A percentile compares a stretch with the other conserved stretches of the same genome.
These are phyloP conservation scores for Actenoides hombroni DNA, from an alignment of 2,113 vertebrate species.

Conservation along the genomic window DNA sequence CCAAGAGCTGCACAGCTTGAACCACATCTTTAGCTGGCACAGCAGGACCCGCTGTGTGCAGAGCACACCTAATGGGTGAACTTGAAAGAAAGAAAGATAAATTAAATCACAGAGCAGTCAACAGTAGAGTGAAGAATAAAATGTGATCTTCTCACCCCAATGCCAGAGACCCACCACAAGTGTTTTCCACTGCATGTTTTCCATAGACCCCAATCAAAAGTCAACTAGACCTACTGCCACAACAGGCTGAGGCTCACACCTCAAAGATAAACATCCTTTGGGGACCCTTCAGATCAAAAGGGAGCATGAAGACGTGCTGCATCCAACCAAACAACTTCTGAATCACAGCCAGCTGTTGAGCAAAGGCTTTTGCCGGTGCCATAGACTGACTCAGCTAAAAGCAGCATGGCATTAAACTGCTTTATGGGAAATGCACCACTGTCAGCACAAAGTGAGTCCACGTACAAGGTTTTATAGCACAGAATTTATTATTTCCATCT, in stretches of 20 bases:
- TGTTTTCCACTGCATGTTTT: background rate
- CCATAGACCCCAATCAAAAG: background rate
- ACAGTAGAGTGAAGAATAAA: background rate
- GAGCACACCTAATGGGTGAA: background rate
- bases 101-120: background rate
- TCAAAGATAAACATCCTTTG: background rate
- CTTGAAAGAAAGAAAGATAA: background rate
- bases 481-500: background rate
- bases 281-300: background rate
- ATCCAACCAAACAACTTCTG: background rate
- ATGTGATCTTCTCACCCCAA: background rate
- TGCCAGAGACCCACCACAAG: background rate
- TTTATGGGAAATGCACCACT: background rate
- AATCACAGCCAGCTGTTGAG: background rate
- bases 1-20: background rate
- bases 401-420: background rate
- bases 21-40: background rate
- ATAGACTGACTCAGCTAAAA: background rate
- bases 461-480: background rate
- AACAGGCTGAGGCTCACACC: background rate
- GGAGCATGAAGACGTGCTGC: background rate
- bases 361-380: background rate
- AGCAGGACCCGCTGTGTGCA: background rate
- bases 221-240: background rate
- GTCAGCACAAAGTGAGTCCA: slow-evolving; percentile 1